Evolutionary conservation across 2,797 vertebrate genomes (phyloP), one percentile per base, ranked within the genome.

Genomic region (Sebastes elongatus): DNA sequence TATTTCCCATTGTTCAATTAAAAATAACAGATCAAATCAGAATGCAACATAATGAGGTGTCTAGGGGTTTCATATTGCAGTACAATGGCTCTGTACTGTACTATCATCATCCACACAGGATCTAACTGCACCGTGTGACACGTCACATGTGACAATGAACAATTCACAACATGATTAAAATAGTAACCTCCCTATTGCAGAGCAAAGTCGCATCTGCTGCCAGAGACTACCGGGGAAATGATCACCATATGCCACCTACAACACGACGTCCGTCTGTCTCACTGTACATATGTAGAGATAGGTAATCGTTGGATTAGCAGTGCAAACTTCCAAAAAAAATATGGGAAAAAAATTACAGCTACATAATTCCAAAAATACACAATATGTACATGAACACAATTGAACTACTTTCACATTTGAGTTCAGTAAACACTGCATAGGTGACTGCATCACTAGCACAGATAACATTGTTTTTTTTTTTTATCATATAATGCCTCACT

Each of bases 381-480:
- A 88, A 71, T 89, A 92, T 92, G 86, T 92, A 94, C 92, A 93
- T 91, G 86, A 49, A 93, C 87, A 91, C 84, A 86, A 76, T 73
- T 87, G 71, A 90, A 92, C 86, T 78, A 91, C 74, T 86, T 93
- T 91, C 92, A 95, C 94, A 90, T 92, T 94, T 84, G 74, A 85
- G 86, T 89, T 93, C 78, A 90, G 92, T 92, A 93, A 93, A 93
- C 92, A 93, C 89, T 94, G 92, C 94, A 94, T 94, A 95, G 94
- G 88, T 91, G 93, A 95, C 89, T 60, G 91, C 88, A 89, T 92
- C 91, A 94, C 93, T 82, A 94, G 88, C 88, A 91, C 89, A 80
- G 70, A 95, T 92, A 88, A 90, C 79, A 86, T 80, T 83, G 75
- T 71, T 81, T 76, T 76, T 74, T 76, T 74, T 28, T 61, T 71